These are phyloP conservation scores for Helicoverpa assulta DNA, from an alignment of 2,888 invertebrate genomes.

Conservation along the genomic window DNA sequence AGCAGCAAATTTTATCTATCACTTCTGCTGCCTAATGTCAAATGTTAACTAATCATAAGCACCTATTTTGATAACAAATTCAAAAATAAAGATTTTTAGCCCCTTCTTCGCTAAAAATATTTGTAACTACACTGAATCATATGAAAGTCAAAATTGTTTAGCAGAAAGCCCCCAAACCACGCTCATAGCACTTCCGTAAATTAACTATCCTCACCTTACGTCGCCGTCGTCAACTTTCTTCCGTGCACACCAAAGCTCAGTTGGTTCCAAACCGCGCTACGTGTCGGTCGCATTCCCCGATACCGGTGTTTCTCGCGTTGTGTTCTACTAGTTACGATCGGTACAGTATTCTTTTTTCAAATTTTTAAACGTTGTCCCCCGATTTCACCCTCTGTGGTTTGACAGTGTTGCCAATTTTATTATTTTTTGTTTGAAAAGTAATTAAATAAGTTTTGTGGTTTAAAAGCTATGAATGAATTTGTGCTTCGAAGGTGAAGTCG, in stretches of 20 bases:
- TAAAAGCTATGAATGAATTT: slow-evolving; percentile 9
- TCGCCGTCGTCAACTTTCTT: slow-evolving; percentile 59
- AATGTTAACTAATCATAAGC: too few relatives aligned
- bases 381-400: slow-evolving; percentile 54
- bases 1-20: too few relatives aligned
- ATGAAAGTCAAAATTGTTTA: too few relatives aligned
- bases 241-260: slow-evolving; percentile 61
- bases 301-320: slow-evolving; percentile 35
- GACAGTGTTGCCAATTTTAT: slow-evolving; percentile 1
- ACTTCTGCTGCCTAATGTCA: too few relatives aligned
- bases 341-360: slow-evolving; percentile 50
- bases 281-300: slow-evolving; percentile 43
- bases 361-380: slow-evolving; percentile 18
- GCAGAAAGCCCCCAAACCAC: slow-evolving; percentile 15
- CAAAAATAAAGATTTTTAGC: too few relatives aligned
- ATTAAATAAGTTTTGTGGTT: slow-evolving; percentile 31
- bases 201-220: slow-evolving; percentile 27
- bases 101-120: too few relatives aligned
- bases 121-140: too few relatives aligned
- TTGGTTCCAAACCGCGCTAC: slow-evolving; percentile 45
- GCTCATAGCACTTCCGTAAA: slow-evolving; percentile 48
- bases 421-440: not conserved
- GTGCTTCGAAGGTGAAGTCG: slow-evolving; percentile 56
- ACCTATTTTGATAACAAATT: too few relatives aligned
- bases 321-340: slow-evolving; percentile 53